Evolutionary conservation across 2,113 vertebrate species (phyloP).

Genomic region (Phyllostomus hastatus): DNA sequence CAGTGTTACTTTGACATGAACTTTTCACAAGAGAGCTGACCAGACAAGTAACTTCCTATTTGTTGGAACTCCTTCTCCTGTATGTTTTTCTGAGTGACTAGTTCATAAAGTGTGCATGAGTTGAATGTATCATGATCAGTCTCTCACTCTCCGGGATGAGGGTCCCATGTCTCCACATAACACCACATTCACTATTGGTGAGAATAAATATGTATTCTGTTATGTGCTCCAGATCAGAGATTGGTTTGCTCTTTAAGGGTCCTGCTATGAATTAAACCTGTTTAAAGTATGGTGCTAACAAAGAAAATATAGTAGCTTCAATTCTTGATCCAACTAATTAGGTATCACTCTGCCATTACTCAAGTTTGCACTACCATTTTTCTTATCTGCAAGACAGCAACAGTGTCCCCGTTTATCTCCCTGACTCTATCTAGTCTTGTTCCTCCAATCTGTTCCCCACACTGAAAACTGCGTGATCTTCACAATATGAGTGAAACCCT

Average conservation of each 20-base stretch:
- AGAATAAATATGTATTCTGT: not conserved
- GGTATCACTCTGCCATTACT: not conserved
- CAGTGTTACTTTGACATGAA: not conserved
- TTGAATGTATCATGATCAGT: not conserved
- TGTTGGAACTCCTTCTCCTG: not conserved
- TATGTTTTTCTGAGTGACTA: not conserved
- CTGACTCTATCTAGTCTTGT: not conserved
- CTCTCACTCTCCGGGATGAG: not conserved
- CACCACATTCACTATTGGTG: not conserved
- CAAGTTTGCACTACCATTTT: not conserved
- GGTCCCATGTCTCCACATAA: not conserved
- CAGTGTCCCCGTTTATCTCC: not conserved
- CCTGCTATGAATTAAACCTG: not conserved
- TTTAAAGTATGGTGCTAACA: not conserved
- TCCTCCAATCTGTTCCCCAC: not conserved
- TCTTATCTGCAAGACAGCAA: not conserved
- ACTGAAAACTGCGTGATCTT: not conserved
- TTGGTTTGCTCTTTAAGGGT: not conserved
- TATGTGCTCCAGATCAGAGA: not conserved
- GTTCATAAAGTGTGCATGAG: not conserved
- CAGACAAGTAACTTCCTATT: not conserved
- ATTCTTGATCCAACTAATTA: not conserved
- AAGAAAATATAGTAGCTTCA: not conserved
- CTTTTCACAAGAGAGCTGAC: not conserved
- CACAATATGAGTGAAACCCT: not conserved